Evolutionary conservation across 2,113 vertebrate species (phyloP), one percentile per base, ranked within the genome.

Genomic region (Onychorhynchus coronatus): DNA sequence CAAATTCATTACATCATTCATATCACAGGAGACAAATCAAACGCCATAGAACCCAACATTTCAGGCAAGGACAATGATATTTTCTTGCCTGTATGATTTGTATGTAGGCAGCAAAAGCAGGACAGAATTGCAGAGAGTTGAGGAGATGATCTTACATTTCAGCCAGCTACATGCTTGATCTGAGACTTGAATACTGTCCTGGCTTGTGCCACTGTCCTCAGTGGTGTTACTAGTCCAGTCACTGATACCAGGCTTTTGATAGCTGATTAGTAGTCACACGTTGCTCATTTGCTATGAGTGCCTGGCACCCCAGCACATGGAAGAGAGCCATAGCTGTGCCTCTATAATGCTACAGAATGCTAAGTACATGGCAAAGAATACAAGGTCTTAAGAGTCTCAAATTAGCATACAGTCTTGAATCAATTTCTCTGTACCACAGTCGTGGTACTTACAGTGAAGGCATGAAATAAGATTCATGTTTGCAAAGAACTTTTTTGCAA

Each of bases 331-430:
- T 41, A 67, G 91, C 52, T 52, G 24, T 71, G 83, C 83, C 83
- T 68, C 93, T 71, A 10, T 17, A 92, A 75, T 49, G 80, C 91
- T 44, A 63, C 73, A 6, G 96, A 97, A 96, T 97, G 94, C 89
- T 87, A 95, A 95, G 68, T 66, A 91, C 77, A 92, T 2, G 3
- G 86, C 86, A 85, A 87, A 96, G 91, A 94, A 95, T 65, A 49
- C 71, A 68, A 73, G 46, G 81, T 35, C 89, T 92, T 78, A 47
- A 46, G 77, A 87, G 66, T 73, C 47, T 37, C 53, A 76, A 70
- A 96, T 95, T 87, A 95, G 78, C 85, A 94, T 89, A 91, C 12
- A 62, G 84, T 76, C 81, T 62, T 85, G 71, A 93, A 87, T 79
- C 58, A 58, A 6, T 87, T 91, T 39, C 70, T 82, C 76, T 5